A percentile compares a stretch with the other conserved stretches of the same genome.
These are phyloP conservation scores for Catocala nupta DNA, from an alignment of 2,888 invertebrate genomes.

Conservation along the genomic window DNA sequence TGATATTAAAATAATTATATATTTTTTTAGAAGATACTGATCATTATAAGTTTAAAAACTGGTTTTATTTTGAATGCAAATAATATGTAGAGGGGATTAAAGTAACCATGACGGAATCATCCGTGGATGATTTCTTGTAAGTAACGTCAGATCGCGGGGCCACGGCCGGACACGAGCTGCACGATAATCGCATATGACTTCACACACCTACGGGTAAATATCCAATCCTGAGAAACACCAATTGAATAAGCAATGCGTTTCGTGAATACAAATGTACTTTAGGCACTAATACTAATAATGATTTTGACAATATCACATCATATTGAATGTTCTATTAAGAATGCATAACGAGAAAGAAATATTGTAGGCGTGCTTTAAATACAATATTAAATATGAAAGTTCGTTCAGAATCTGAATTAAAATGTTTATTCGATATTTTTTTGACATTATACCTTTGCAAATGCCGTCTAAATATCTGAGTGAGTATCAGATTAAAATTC, in stretches of 20 bases:
- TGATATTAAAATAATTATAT: too few relatives aligned
- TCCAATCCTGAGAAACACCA: conserved; percentile 49
- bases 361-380: too few relatives aligned
- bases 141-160: conserved; percentile 49
- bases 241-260: conserved; percentile 34
- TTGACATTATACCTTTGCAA: too few relatives aligned
- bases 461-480: too few relatives aligned
- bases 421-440: too few relatives aligned
- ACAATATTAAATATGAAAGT: too few relatives aligned
- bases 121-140: conserved; percentile 58
- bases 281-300: background rate
- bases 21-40: too few relatives aligned
- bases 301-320: background rate
- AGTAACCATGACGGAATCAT: conserved; percentile 61
- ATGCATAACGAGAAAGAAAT: too few relatives aligned
- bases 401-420: too few relatives aligned
- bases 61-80: conserved; percentile 9
- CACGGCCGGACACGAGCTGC: conserved; percentile 56
- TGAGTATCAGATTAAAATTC: too few relatives aligned
- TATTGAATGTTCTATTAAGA: too few relatives aligned
- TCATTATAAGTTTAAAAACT: too few relatives aligned
- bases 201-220: conserved; percentile 51
- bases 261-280: conserved; percentile 21
- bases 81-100: conserved; percentile 36
- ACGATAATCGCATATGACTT: conserved; percentile 54